Conservation (phyloP, 1,140 invertebrate species). For the Daktulosphaira vitifoliae region DNA sequence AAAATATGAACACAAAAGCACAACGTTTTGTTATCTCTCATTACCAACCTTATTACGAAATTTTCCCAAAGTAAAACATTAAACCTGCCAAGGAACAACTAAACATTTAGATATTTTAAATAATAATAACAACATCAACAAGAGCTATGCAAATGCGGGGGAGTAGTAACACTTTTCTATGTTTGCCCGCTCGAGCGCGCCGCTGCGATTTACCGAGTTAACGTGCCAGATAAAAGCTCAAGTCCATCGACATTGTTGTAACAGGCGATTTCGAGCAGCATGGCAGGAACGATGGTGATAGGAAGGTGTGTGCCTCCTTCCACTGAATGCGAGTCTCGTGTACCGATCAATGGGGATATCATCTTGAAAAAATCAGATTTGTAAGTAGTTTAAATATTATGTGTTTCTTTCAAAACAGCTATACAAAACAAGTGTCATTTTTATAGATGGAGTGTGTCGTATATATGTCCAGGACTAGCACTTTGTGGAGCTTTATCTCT, state of each 20-base stretch:
- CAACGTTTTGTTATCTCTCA: too few relatives aligned
- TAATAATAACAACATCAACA: slow-evolving; percentile 6
- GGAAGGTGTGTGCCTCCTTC: too few relatives aligned
- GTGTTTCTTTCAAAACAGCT: too few relatives aligned
- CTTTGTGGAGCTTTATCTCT: slow-evolving; percentile 49
- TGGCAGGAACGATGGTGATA: not conserved
- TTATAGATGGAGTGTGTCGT: slow-evolving; percentile 35
- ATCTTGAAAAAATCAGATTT: slow-evolving; percentile 5
- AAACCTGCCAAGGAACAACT: too few relatives aligned
- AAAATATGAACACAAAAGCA: not conserved
- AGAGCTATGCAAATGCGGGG: not conserved
- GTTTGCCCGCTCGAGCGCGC: not conserved
- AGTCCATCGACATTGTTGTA: slow-evolving; percentile 12
- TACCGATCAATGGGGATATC: not conserved
- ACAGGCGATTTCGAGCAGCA: not conserved
- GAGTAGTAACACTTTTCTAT: too few relatives aligned
- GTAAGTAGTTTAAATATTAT: not conserved
- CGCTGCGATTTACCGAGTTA: not conserved
- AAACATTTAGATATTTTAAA: not conserved
- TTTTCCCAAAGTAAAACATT: too few relatives aligned
- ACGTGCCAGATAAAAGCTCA: slow-evolving; percentile 5
- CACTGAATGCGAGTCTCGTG: too few relatives aligned
- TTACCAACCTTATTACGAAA: too few relatives aligned
- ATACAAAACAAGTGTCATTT: too few relatives aligned
- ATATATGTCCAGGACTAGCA: slow-evolving; percentile 51